Evolutionary conservation across 2,888 invertebrate species (phyloP), one percentile per base, ranked within the genome.

Genomic region (Tetheella fluctuosa): DNA sequence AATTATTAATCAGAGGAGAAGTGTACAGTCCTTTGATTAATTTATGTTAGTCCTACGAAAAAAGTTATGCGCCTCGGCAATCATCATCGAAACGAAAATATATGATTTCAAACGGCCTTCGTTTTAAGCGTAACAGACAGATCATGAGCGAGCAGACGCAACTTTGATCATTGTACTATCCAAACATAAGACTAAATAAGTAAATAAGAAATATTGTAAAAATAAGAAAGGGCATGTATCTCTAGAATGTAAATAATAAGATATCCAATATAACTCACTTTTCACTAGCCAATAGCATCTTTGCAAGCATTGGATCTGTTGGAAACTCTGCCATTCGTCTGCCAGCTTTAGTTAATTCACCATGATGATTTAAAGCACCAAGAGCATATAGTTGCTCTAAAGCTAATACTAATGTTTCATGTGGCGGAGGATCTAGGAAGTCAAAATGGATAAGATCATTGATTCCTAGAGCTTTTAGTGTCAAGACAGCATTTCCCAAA

Each of bases 271-370:
- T 13, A 17, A 91, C 94, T 93, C 90, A 97, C 96, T 97, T 98
- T 93, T 99, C 99, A 79, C 99, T 97, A 0, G 99, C 99, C 58
- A 99, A 85, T 60, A 99, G 94, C 98, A 99, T 99, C 93, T 99
- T 99, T 0, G 98, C 98, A 96, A 99, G 97, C 98, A 99, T 98
- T 0, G 99, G 99, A 91, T 99, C 99, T 13, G 98, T 96, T 0
- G 99, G 99, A 88, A 99, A 99, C 89, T 99, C 99, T 0, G 99
- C 99, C 99, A 99, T 99, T 83, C 98, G 94, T 70, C 99, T 94
- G 0, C 99, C 99, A 64, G 99, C 94, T 88, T 98, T 99, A 1
- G 99, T 99, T 59, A 99, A 92, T 90, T 99, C 99, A 0, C 99
- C 99, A 76, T 97, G 96, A 93, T 99, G 99, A 93, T 99, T 99